These are phyloP conservation scores for Sinocyclocheilus maitianheensis DNA, from an alignment of 2,113 vertebrate genomes.

Conservation along the genomic window DNA sequence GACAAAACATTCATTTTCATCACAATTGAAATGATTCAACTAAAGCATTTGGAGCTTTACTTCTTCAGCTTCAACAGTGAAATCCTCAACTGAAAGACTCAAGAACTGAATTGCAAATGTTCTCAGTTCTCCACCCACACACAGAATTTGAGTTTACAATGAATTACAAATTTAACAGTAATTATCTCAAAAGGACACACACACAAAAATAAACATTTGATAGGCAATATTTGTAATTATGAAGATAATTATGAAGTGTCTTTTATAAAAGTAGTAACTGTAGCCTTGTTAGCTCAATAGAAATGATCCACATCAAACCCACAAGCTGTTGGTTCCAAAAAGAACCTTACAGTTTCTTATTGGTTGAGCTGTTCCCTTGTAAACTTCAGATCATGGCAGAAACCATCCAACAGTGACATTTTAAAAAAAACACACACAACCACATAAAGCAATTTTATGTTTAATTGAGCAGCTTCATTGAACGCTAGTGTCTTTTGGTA, in stretches of 20 bases:
- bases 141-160: neutral
- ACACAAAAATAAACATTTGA: neutral
- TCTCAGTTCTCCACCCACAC: neutral
- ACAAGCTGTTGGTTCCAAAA: neutral
- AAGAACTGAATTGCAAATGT: neutral
- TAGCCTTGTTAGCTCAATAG: neutral
- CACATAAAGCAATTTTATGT: neutral
- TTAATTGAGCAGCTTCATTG: constrained; percentile 10
- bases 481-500: constrained; percentile 25
- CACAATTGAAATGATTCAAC: neutral
- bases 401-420: neutral
- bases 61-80: neutral
- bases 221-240: neutral
- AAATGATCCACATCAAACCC: neutral
- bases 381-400: neutral
- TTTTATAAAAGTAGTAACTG: neutral
- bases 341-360: neutral
- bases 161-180: neutral
- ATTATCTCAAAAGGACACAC: neutral
- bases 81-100: neutral
- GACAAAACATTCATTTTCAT: neutral
- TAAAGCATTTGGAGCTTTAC: neutral
- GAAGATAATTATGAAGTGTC: neutral
- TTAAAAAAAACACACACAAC: neutral
- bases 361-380: neutral